Conservation (phyloP, 2,113 vertebrate species). For the Bubo blakistoni region DNA sequence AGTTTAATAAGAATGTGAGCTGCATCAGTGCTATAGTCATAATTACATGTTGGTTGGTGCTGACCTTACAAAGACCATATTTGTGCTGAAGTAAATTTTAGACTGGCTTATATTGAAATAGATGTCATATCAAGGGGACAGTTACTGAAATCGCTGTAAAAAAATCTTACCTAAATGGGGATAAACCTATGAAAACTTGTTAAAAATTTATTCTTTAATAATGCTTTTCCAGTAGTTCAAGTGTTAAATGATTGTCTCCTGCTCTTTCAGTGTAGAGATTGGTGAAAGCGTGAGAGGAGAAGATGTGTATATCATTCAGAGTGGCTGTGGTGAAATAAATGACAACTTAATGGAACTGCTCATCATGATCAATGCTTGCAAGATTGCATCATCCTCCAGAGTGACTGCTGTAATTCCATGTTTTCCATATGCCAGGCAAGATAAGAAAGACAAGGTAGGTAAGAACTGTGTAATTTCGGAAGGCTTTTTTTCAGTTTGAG, state of each 20-base stretch:
- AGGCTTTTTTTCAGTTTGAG: neutral
- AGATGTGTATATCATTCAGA: conserved; percentile 85
- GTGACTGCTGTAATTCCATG: conserved; percentile 85
- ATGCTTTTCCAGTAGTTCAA: neutral
- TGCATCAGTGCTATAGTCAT: neutral
- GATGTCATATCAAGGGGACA: neutral
- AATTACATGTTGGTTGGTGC: neutral
- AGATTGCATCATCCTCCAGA: conserved; percentile 81
- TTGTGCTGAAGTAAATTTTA: neutral
- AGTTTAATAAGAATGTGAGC: neutral
- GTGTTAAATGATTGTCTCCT: neutral
- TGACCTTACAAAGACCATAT: neutral
- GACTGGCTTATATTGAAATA: neutral
- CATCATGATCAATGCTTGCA: conserved; percentile 87
- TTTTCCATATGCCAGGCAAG: conserved; percentile 82
- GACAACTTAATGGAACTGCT: conserved; percentile 85
- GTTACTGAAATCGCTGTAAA: neutral
- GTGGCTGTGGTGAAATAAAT: conserved; percentile 84
- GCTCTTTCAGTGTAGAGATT: conserved; percentile 78
- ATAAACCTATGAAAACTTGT: neutral
- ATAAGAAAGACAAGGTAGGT: conserved; percentile 85
- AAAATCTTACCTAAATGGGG: neutral
- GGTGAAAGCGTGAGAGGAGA: conserved; percentile 84
- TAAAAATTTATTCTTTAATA: neutral
- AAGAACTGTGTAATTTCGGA: neutral